Evolutionary conservation across 2,113 vertebrate genomes (phyloP).

Genomic region (Cryptoleucopteryx plumbea): DNA sequence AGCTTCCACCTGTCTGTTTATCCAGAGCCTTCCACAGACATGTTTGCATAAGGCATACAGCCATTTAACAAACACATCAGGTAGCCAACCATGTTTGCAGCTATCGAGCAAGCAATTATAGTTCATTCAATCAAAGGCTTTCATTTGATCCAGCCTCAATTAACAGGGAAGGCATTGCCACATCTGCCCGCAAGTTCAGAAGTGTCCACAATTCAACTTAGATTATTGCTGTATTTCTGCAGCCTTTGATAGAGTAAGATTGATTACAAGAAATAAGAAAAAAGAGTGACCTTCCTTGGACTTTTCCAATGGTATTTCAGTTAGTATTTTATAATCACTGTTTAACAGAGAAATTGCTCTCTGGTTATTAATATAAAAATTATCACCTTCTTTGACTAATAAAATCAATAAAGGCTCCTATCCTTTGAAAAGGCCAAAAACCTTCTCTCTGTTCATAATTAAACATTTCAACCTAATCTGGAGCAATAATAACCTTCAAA

Average conservation of each 20-base stretch:
- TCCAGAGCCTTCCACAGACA: background rate
- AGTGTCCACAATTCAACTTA: background rate
- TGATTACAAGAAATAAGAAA: slow-evolving; percentile 58
- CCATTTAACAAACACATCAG: background rate
- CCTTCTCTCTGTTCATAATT: slow-evolving; percentile 68
- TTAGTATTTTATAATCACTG: slow-evolving; percentile 72
- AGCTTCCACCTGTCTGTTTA: background rate
- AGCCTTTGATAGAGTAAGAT: slow-evolving; percentile 57
- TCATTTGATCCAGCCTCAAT: slow-evolving; percentile 47
- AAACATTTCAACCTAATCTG: slow-evolving; percentile 67
- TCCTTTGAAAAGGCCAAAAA: slow-evolving; percentile 57
- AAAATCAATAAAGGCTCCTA: slow-evolving; percentile 69
- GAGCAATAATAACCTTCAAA: slow-evolving; percentile 56
- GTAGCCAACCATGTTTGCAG: background rate
- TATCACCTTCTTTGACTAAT: slow-evolving; percentile 69
- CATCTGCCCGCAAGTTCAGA: slow-evolving; percentile 46
- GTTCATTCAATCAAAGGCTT: slow-evolving; percentile 21
- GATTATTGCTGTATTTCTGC: slow-evolving; percentile 50
- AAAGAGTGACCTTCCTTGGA: slow-evolving; percentile 33
- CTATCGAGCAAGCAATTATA: slow-evolving; percentile 11
- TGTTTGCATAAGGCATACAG: background rate
- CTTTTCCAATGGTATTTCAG: slow-evolving; percentile 48
- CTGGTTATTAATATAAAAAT: slow-evolving; percentile 66
- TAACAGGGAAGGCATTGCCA: slow-evolving; percentile 27
- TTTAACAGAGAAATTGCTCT: slow-evolving; percentile 64